Conservation (phyloP, 2,113 vertebrate species). For the Merops nubicus region DNA sequence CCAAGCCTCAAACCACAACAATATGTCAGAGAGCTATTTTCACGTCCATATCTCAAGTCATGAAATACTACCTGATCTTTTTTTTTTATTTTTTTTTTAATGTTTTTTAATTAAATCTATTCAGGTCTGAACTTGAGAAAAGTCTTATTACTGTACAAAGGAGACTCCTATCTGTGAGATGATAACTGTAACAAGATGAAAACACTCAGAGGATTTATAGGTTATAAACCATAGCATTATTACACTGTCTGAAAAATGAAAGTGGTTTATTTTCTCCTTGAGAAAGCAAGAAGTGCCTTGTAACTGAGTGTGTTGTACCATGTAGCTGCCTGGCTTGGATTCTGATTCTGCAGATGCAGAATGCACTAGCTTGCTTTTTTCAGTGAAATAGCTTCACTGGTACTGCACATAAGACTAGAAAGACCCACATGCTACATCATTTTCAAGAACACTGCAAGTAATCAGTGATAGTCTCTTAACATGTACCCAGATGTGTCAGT, state of each 20-base stretch:
- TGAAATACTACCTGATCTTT: not conserved
- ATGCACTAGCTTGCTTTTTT: not conserved
- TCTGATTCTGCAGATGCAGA: not conserved
- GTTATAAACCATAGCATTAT: not conserved
- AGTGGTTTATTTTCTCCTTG: not conserved
- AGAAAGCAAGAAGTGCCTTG: not conserved
- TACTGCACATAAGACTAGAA: not conserved
- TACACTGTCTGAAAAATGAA: not conserved
- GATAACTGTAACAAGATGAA: not conserved
- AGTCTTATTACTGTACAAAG: not conserved
- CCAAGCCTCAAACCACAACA: too few relatives aligned
- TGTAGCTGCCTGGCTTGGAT: not conserved
- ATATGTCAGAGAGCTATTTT: not conserved
- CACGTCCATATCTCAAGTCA: not conserved
- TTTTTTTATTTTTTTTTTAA: too few relatives aligned
- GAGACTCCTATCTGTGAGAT: not conserved
- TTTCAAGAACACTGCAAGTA: not conserved
- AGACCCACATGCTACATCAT: rapidly evolving
- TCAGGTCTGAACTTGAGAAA: not conserved
- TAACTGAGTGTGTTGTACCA: not conserved
- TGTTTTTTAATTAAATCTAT: not conserved
- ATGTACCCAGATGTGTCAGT: not conserved
- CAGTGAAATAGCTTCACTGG: not conserved
- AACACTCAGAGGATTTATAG: not conserved
- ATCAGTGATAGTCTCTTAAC: not conserved